Conservation (phyloP, 2,113 vertebrate species). For the Protobothrops flavoviridis region DNA sequence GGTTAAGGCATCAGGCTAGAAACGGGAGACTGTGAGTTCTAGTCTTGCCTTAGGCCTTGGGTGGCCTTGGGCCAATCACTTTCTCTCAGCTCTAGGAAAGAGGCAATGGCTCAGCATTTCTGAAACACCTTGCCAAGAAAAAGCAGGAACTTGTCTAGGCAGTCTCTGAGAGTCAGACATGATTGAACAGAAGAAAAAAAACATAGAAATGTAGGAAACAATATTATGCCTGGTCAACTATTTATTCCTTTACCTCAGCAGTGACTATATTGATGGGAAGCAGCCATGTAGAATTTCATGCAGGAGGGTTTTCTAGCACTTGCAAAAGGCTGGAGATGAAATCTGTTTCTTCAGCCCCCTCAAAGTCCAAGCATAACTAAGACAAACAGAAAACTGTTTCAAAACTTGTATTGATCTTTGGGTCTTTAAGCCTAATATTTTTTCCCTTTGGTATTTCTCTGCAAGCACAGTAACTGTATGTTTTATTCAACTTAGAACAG, state of each 20-base stretch:
- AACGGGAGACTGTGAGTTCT: too few species aligned
- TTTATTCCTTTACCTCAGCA: too few species aligned
- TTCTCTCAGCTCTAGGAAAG: too few species aligned
- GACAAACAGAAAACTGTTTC: background rate
- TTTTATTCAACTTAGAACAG: background rate
- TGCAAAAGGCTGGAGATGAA: background rate
- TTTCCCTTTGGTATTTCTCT: background rate
- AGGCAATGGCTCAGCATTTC: too few species aligned
- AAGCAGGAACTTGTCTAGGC: too few species aligned
- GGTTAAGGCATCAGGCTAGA: too few species aligned
- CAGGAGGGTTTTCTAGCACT: background rate
- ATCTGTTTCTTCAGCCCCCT: background rate
- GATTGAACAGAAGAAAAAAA: background rate
- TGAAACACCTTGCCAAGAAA: too few species aligned
- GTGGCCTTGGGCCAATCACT: too few species aligned
- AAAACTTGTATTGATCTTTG: background rate
- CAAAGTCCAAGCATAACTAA: background rate
- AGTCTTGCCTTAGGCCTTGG: too few species aligned
- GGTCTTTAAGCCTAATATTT: background rate
- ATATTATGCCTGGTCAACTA: background rate
- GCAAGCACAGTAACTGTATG: background rate
- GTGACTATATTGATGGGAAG: background rate
- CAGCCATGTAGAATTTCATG: background rate
- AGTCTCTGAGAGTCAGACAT: background rate
- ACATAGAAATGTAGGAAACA: background rate